Evolutionary conservation across 2,888 invertebrate species (phyloP), one percentile per base, ranked within the genome.

Genomic region (Malachius bipustulatus): DNA sequence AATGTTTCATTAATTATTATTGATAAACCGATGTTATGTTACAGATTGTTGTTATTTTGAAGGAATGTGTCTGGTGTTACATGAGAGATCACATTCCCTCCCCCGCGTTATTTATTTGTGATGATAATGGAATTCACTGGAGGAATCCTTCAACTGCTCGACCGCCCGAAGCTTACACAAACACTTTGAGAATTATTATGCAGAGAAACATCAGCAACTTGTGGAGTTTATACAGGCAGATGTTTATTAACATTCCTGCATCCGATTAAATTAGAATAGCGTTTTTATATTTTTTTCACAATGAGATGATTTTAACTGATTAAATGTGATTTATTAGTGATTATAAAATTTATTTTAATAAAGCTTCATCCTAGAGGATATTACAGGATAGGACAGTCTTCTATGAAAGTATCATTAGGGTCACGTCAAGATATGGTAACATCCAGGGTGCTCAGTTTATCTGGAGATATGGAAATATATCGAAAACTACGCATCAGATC

Each of bases 31-130:
- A 26, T 26, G 39, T 43, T 4, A 36, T 44, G 37, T 55, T 64
- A 36, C 55, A 78, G 83, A 76, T 87, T 42, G 82, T 82, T 3
- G 73, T 80, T 47, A 69, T 91, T 35, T 60, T 91, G 44, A 72
- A 82, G 32, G 89, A 90, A 54, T 85, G 85, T 51, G 71, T 91
- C 37, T 91, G 90, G 89, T 81, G 79, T 50, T 91, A 88, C 55
- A 79, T 90, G 59, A 74, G 85, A 45, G 89, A 89, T 54, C 77
- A 89, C 55, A 83, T 89, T 13, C 89, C 89, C 1, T 82, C 88
- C 0, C 89, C 89, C 0, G 80, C 82, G 0, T 60, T 85, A 6
- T 89, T 87, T 49, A 66, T 69, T 2, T 71, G 75, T 34, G 82
- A 82, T 54, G 60, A 69, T 19, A 73, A 73, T 48, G 78, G 73